Evolutionary conservation across 2,888 invertebrate genomes (phyloP).

Genomic region (Pegoplata infirma): DNA sequence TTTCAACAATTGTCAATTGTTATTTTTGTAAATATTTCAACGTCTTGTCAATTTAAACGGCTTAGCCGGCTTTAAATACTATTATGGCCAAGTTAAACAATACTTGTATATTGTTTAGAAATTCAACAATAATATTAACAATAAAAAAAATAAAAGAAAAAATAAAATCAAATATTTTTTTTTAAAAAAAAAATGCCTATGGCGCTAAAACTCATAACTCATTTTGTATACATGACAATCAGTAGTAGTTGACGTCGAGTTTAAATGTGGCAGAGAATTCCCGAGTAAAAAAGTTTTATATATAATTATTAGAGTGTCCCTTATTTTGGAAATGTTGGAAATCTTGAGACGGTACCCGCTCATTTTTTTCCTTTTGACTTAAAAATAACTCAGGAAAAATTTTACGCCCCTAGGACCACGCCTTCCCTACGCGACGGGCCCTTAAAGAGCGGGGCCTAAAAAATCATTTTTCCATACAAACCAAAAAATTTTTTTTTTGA

Average conservation of each 20-base stretch:
- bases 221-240: slow-evolving; percentile 45
- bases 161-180: slow-evolving; percentile 19
- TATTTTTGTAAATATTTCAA: slow-evolving; percentile 42
- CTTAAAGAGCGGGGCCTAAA: no score
- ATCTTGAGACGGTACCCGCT: no score
- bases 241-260: no score
- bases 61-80: slow-evolving; percentile 22
- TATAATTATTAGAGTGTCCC: no score
- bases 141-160: neutral
- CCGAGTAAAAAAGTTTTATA: no score
- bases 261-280: neutral
- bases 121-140: neutral
- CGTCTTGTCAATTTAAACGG: slow-evolving; percentile 42
- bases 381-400: no score
- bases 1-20: slow-evolving; percentile 30
- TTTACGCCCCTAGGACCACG: no score
- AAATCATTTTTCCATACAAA: no score
- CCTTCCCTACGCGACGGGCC: no score
- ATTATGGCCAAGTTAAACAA: neutral
- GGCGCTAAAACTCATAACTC: slow-evolving; percentile 60
- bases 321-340: no score
- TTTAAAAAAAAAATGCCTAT: slow-evolving; percentile 19
- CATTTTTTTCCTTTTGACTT: no score
- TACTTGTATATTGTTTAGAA: neutral
- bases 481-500: no score